A percentile compares a stretch with the other conserved stretches of the same genome.
Conservation (phyloP, 2,113 vertebrate species). For the Poeciliopsis turrubarensis region DNA sequence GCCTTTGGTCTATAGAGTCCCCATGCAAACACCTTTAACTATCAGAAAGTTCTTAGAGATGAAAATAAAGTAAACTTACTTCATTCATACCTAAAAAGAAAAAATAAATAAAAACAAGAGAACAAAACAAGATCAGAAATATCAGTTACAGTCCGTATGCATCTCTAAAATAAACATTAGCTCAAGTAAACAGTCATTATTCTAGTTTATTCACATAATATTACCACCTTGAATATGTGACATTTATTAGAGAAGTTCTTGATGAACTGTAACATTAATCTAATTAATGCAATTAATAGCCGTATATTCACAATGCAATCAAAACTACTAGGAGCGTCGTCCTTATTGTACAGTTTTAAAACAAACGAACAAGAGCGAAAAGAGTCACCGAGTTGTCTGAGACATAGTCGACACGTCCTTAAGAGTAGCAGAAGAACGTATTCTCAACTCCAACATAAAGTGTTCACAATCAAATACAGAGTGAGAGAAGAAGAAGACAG, state of each 20-base stretch:
- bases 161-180: constrained; percentile 42
- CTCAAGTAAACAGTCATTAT: constrained; percentile 38
- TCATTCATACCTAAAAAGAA: constrained; percentile 81
- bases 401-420: constrained; percentile 22
- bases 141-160: constrained; percentile 25
- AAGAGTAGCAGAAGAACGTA: constrained; percentile 22
- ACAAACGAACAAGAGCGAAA: constrained; percentile 39
- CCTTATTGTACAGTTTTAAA: constrained; percentile 45
- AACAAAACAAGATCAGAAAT: constrained; percentile 75
- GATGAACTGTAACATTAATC: constrained; percentile 11
- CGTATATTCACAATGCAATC: constrained; percentile 29
- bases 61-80: constrained; percentile 78
- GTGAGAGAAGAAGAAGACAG: constrained; percentile 45
- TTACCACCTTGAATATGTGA: constrained; percentile 55
- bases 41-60: constrained; percentile 54
- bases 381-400: constrained; percentile 31
- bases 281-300: constrained; percentile 25
- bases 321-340: constrained; percentile 21
- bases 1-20: constrained; percentile 53
- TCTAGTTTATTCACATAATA: constrained; percentile 72
- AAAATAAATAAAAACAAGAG: constrained; percentile 57
- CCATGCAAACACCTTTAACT: constrained; percentile 66
- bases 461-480: constrained; percentile 52
- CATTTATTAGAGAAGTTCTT: constrained; percentile 20
- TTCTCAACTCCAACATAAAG: constrained; percentile 20